Evolutionary conservation across 2,797 vertebrate genomes (phyloP), one percentile per base, ranked within the genome.

Genomic region (Cheirogaleus major): DNA sequence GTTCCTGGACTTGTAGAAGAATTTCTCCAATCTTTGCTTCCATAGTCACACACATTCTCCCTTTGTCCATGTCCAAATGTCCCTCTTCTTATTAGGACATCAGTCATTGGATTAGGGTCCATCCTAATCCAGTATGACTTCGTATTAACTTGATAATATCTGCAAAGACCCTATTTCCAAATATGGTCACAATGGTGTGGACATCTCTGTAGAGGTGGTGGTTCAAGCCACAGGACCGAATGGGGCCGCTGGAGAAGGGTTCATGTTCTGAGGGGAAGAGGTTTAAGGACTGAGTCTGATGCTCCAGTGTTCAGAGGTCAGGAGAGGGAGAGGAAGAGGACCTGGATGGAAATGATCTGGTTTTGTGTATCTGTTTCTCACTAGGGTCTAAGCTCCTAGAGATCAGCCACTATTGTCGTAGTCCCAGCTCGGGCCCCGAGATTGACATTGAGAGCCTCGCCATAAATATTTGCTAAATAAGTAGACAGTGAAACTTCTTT

Each of bases 151-250:
- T 73, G 48, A 79, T 76, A n/a, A 14, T 4, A 25, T 83, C 8
- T 87, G 1, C 52, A 84, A 91, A 93, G n/a, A 75, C 43, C 27
- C 32, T 88, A 50, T 78, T 89, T 84, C n/a, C n/a, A 45, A 73
- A 75, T 45, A 85, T 85, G 69, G 48, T 52, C 2, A 13, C 23
- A 23, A 3, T 1, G 0, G 25, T 5, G 30, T 17, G 5, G 20
- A 10, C 88, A 9, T 41, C 11, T 15, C 17, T 10, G 6, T 6
- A 80, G 72, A 84, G 52, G 23, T 45, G 27, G 14, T 38, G 20
- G 57, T 12, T 76, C 57, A 70, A 15, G 41, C 32, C 30, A 1
- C 7, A 72, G 45, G 59, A 52, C 10, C 0, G 0, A 27, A n/a
- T 59, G 59, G 7, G 22, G 5, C 69, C 45, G 50, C 30, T 55